Base-by-base conservation (phyloP, 2,797 vertebrate species). In the Rhyacichthys aspro region DNA sequence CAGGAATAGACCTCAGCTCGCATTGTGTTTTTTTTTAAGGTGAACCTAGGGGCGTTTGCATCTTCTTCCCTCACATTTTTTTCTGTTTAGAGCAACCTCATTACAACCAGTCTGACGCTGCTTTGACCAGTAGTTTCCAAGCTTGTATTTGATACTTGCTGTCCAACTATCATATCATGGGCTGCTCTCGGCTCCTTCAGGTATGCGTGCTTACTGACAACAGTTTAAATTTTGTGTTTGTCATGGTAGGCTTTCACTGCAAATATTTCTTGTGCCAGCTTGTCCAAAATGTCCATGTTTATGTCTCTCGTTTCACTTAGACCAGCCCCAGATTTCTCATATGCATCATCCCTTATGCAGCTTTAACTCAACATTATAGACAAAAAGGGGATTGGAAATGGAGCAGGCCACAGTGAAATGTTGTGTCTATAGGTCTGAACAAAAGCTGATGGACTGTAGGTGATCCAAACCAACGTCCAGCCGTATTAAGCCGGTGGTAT, bases 351-450 rank as follows among this genome's bases (percentile, higher is more conserved):
- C 64, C 16, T 60, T 67, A 3, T 1, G 2, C 43, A 60, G 54
- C 47, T 67, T 59, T 16, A 60, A 32, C 46, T 67, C 49, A 43
- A 66, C 34, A 46, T 55, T 38, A 43, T 67, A 33, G 64, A 28
- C 33, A 59, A 59, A 43, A 28, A 16, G 14, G 49, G 49, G 8
- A 60, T 28, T 9, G 49, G 37, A 23, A 67, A 67, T 42, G 50
- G 49, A 42, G 36, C 34, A 7, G 48, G 49, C 49, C 43, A 59
- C 49, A n/a, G n/a, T n/a, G n/a, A n/a, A n/a, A n/a, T n/a, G n/a
- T n/a, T n/a, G n/a, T n/a, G n/a, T n/a, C n/a, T n/a, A n/a, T n/a
- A n/a, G n/a, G n/a, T n/a, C n/a, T n/a, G n/a, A n/a, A n/a, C n/a
- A n/a, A n/a, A n/a, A n/a, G n/a, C n/a, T n/a, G n/a, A n/a, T n/a